phyloP scores from a whole-genome alignment of 2,113 vertebrate genomes.

The Cariama cristata region DNA sequence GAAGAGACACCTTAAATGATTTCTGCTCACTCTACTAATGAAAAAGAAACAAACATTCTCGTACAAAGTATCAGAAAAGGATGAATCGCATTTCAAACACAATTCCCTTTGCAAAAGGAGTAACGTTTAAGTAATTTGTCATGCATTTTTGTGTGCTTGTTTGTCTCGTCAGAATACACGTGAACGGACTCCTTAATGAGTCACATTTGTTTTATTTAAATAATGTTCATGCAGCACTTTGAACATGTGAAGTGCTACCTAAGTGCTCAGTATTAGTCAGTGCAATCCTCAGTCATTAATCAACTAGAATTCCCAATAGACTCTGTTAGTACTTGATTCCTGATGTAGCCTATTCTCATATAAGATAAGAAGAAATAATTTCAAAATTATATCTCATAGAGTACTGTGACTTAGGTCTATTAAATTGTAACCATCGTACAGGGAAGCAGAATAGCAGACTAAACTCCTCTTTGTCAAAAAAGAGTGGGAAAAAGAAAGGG shows the following conservation, averaged over 20 bases:
- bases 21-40: neutral
- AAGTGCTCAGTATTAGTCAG: neutral
- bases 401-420: neutral
- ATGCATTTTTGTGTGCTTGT: neutral
- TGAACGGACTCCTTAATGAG: neutral
- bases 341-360: neutral
- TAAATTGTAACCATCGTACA: neutral
- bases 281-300: neutral
- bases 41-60: slow-evolving; percentile 16
- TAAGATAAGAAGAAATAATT: neutral
- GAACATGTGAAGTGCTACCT: neutral
- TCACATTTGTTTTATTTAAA: neutral
- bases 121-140: slow-evolving; percentile 27
- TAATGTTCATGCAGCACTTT: neutral
- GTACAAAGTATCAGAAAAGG: neutral
- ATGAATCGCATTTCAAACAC: neutral
- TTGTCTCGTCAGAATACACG: neutral
- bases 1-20: neutral
- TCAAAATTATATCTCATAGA: neutral
- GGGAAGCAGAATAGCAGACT: neutral
- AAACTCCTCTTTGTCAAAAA: neutral
- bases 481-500: neutral
- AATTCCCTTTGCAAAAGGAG: neutral
- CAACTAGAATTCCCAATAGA: neutral
- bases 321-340: neutral